phyloP scores from a whole-genome alignment of 1,140 invertebrate species.

The Eupristina koningsbergeri region DNA sequence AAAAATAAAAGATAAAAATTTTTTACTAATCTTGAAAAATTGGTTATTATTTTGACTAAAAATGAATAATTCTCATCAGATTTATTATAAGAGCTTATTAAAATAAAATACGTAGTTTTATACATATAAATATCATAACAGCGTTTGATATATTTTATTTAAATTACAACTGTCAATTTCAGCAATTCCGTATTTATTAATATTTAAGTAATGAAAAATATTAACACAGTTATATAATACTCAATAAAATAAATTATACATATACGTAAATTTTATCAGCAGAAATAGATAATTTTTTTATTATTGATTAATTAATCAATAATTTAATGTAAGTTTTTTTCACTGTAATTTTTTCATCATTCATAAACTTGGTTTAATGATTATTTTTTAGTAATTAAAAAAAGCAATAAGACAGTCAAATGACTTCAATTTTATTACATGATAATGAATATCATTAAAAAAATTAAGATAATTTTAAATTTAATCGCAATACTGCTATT shows the following conservation, averaged over 20 bases:
- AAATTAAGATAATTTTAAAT: constrained; percentile 3
- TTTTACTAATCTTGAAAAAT: too few relatives aligned
- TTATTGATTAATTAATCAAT: neutral
- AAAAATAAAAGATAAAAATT: too few relatives aligned
- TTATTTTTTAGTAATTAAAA: neutral
- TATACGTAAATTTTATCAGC: neutral
- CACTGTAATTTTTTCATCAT: neutral
- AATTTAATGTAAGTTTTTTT: neutral
- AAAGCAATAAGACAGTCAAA: neutral
- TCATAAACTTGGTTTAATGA: neutral
- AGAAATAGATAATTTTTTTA: neutral
- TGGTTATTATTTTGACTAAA: too few relatives aligned
- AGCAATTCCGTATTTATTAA: neutral
- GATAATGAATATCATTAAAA: constrained; percentile 11
- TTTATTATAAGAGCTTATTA: too few relatives aligned
- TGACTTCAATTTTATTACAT: constrained; percentile 3
- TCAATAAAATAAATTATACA: neutral
- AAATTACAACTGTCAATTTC: too few relatives aligned
- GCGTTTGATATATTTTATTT: too few relatives aligned
- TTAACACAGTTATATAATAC: neutral
- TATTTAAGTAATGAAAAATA: neutral
- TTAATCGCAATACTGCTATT: neutral
- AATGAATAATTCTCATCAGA: too few relatives aligned
- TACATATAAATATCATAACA: too few relatives aligned
- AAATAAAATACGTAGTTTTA: too few relatives aligned